phyloP scores from a whole-genome alignment of 2,113 vertebrate species.

The Tautogolabrus adspersus region DNA sequence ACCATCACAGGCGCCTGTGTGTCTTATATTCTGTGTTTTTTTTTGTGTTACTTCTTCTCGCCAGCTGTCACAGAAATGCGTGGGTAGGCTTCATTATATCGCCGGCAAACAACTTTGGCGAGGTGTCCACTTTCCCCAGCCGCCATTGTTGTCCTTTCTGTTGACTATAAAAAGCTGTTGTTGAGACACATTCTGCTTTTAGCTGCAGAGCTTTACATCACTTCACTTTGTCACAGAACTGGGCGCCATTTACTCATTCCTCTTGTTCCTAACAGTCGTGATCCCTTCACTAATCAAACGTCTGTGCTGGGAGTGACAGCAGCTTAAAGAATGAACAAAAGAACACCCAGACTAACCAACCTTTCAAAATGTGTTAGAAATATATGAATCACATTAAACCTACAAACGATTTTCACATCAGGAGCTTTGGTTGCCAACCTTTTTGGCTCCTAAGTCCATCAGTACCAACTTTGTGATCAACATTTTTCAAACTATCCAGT shows the following conservation, averaged over 20 bases:
- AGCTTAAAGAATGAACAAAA: too few species aligned
- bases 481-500: too few species aligned
- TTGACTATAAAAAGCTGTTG: conserved; percentile 42
- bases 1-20: conserved; percentile 37
- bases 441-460: too few species aligned
- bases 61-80: conserved; percentile 66
- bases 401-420: too few species aligned
- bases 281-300: conserved; percentile 22
- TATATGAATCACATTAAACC: too few species aligned
- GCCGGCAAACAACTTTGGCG: conserved; percentile 29
- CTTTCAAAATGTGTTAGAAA: too few species aligned
- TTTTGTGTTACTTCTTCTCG: background rate
- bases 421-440: too few species aligned
- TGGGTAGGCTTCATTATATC: conserved; percentile 65
- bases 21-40: background rate
- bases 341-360: too few species aligned
- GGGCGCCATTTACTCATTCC: conserved; percentile 1
- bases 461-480: too few species aligned
- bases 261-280: background rate
- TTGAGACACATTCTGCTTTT: conserved; percentile 29
- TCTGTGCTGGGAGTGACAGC: background rate
- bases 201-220: background rate
- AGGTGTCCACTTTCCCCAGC: conserved; percentile 8
- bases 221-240: conserved; percentile 26
- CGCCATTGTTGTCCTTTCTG: conserved; percentile 55